Conservation (phyloP, 30 jellyfish, hydroid and myxozoan species). For the Euphysa ruthae region DNA sequence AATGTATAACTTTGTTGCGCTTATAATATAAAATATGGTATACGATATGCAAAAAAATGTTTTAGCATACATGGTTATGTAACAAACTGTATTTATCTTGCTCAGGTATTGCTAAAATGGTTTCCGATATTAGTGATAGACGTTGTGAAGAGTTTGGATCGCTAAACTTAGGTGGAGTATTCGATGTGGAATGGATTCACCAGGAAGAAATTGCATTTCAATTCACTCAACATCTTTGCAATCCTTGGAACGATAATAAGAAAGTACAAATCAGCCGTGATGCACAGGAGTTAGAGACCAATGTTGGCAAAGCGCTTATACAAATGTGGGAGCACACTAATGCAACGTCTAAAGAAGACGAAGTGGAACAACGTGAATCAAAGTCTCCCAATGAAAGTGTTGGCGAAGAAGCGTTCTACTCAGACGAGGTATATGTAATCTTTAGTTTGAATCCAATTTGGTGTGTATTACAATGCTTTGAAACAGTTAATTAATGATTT, state of each 20-base stretch:
- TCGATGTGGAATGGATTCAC: conserved; percentile 67
- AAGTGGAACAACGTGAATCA: background rate
- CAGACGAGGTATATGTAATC: background rate
- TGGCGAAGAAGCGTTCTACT: background rate
- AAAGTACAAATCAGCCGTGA: conserved; percentile 79
- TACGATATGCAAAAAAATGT: too few species aligned
- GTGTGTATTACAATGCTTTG: too few species aligned
- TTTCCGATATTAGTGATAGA: conserved; percentile 52
- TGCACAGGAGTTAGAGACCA: conserved; percentile 87
- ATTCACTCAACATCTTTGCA: conserved; percentile 67
- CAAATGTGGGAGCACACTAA: conserved; percentile 47
- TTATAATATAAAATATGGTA: too few species aligned
- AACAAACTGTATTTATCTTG: too few species aligned
- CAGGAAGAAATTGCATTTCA: conserved; percentile 78
- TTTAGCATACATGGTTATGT: too few species aligned
- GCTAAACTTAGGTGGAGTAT: conserved; percentile 58
- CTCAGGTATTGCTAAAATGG: conserved; percentile 52
- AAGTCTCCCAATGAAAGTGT: background rate
- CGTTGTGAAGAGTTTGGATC: conserved; percentile 79
- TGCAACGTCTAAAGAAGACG: background rate
- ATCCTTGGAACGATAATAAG: conserved; percentile 96
- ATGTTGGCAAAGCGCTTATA: conserved; percentile 76
- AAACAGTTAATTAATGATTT: too few species aligned
- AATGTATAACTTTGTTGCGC: too few species aligned
- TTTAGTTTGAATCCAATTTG: too few species aligned